Evolutionary conservation across 2,797 vertebrate genomes (phyloP).

Genomic region (Anniella stebbinsi): DNA sequence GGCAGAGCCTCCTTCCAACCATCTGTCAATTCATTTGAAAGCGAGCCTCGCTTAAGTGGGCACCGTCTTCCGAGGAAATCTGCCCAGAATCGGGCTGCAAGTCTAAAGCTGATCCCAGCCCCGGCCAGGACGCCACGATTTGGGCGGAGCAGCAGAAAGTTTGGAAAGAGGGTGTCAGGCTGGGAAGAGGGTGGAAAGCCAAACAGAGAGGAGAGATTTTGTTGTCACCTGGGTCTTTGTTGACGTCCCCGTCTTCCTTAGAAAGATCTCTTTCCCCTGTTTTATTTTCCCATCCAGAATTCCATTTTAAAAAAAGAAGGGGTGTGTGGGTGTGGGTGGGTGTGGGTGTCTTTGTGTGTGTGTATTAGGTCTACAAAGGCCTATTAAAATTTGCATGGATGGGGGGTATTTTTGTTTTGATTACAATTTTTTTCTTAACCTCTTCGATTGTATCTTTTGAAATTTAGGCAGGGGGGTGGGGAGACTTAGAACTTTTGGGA

Average conservation of each 20-base stretch:
- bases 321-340: not conserved
- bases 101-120: not conserved
- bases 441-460: no score
- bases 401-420: not conserved
- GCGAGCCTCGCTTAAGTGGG: not conserved
- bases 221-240: no score
- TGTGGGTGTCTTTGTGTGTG: no score
- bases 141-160: not conserved
- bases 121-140: not conserved
- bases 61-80: not conserved
- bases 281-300: slow-evolving; percentile 48
- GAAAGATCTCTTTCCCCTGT: slow-evolving; percentile 16
- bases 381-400: not conserved
- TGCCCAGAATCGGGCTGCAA: not conserved
- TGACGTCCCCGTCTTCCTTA: not conserved
- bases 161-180: not conserved
- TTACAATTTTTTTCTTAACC: not conserved
- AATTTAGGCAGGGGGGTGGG: not conserved
- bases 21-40: not conserved
- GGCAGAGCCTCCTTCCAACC: not conserved
- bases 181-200: not conserved
- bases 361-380: not conserved
- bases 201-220: not conserved
- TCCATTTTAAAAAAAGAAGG: slow-evolving; percentile 52
- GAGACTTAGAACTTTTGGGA: not conserved